Evolutionary conservation across 2,797 vertebrate genomes (phyloP), one percentile per base, ranked within the genome.

Genomic region (Euthynnus affinis): DNA sequence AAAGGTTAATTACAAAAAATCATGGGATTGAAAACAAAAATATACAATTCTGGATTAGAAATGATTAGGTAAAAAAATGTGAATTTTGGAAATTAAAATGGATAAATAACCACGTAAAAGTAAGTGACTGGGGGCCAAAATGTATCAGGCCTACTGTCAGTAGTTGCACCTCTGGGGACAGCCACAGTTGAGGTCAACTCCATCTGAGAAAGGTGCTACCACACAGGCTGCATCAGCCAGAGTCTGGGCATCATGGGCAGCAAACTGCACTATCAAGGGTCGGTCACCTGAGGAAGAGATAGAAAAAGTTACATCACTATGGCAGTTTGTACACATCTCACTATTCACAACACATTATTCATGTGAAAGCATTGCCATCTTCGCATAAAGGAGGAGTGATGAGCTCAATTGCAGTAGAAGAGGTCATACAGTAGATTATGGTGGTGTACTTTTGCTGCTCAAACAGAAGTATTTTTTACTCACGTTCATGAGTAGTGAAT

Each of bases 131-230:
- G 3, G 55, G 27, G 18, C 15, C 51, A 22, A 60, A 68, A 27
- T 23, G 5, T 32, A 48, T 63, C 8, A 13, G 6, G 22, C 2
- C 40, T 37, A 58, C 8, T 34, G 44, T 76, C 7, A 70, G 42
- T 18, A 61, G 37, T 3, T 74, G 92, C 93, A 99, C 98, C 98
- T 98, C 90, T 99, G 98, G 77, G 98, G 98, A 88, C 98, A 99
- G 82, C 98, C 98, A 89, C 98, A 99, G 91, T 99, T 99, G 51
- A 99, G 93, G 90, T 99, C 98, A 92, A 99, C 95, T 65, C 98
- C 98, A 80, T 97, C 96, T 32, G 97, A 97, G 85, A 97, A 99
- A 76, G 98, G 97, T 40, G 95, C 95, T 7, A 99, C 90, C 32
- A 97, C 94, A 71, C 85, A 87, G 49, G 98, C 97, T 76, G 98